phyloP scores from a whole-genome alignment of 2,888 invertebrate species.

The Cantharis rufa region DNA sequence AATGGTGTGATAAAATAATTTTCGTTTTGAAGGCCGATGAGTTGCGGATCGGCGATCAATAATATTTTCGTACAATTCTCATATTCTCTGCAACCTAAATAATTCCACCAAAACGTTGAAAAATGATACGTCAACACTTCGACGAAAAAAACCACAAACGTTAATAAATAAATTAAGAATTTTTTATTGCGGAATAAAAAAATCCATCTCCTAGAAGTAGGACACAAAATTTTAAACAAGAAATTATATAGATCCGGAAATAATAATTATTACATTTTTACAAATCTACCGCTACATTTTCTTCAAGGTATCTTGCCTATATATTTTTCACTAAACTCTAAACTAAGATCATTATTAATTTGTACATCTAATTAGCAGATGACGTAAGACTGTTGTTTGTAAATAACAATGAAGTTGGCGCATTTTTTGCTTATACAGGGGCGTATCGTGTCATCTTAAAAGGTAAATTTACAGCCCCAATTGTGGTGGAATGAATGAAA shows the following conservation, averaged over 20 bases:
- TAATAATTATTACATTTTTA: not conserved
- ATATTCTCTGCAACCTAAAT: slow-evolving; percentile 44
- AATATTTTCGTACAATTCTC: slow-evolving; percentile 51
- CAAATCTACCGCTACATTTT: not conserved
- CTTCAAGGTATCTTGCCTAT: not conserved
- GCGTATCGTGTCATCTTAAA: too few species aligned
- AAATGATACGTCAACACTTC: slow-evolving; percentile 48
- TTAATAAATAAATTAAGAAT: slow-evolving; percentile 5
- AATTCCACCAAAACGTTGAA: slow-evolving; percentile 46
- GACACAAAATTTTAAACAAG: not conserved
- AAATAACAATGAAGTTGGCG: too few species aligned
- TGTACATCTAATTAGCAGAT: too few species aligned
- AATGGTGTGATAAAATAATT: slow-evolving; percentile 68
- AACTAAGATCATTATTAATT: not conserved
- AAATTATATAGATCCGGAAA: not conserved
- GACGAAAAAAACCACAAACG: slow-evolving; percentile 40
- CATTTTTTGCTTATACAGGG: too few species aligned
- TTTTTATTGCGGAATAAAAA: not conserved
- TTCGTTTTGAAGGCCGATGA: slow-evolving; percentile 82
- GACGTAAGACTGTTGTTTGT: too few species aligned
- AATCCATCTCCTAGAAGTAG: not conserved
- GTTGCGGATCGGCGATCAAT: slow-evolving; percentile 87
- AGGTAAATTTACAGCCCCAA: too few species aligned
- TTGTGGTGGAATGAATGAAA: too few species aligned
- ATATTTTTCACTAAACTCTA: not conserved